A percentile compares a stretch with the other conserved stretches of the same genome.
These are phyloP conservation scores for Pristionchus entomophagus DNA, from an alignment of 2,888 invertebrate species.

Conservation along the genomic window DNA sequence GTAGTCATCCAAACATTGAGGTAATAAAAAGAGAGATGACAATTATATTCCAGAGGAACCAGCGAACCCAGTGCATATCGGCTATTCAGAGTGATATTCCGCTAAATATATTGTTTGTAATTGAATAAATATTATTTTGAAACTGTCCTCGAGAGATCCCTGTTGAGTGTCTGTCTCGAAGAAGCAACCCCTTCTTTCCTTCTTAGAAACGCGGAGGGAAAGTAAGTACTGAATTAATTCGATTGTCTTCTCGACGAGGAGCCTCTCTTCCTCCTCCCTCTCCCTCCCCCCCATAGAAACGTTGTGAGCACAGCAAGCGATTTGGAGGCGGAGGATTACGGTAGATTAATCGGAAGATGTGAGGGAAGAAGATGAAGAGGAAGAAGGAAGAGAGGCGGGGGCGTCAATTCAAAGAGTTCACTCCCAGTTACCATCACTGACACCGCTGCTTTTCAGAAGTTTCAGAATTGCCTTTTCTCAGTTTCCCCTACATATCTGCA, in stretches of 20 bases:
- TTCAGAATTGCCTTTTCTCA: neutral
- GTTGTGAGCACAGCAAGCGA: conserved; percentile 3
- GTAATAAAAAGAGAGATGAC: neutral
- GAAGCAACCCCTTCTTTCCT: neutral
- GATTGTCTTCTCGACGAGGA: conserved; percentile 17
- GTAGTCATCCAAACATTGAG: neutral
- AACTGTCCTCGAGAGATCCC: no score
- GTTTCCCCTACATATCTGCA: no score
- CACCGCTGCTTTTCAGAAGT: neutral
- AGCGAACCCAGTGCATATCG: neutral
- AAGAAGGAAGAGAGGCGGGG: neutral
- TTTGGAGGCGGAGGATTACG: conserved; percentile 33
- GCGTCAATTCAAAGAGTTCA: neutral
- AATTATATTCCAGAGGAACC: neutral
- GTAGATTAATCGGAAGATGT: conserved; percentile 18
- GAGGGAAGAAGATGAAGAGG: neutral
- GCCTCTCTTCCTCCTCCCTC: neutral
- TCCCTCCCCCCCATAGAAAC: neutral
- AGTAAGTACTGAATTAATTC: conserved; percentile 40
- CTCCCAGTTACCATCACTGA: no score
- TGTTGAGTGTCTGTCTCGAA: neutral
- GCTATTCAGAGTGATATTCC: neutral
- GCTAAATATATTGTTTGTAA: conserved; percentile 3
- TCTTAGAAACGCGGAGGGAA: conserved; percentile 13
- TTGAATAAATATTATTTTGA: conserved; percentile 24